phyloP scores from a whole-genome alignment of 2,888 invertebrate genomes.

The Oxyscelio sp. region DNA sequence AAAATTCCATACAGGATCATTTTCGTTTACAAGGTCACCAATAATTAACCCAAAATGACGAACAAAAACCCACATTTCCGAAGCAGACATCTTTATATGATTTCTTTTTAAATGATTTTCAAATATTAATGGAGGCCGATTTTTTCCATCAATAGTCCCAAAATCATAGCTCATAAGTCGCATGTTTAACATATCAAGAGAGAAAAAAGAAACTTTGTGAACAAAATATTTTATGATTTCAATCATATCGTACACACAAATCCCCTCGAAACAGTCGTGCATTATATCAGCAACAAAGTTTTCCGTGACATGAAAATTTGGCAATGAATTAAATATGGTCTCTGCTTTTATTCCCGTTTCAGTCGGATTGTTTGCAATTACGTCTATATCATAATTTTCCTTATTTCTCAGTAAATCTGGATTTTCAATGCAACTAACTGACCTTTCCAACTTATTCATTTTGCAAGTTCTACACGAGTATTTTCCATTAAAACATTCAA shows the following conservation, averaged over 20 bases:
- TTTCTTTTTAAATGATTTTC: constrained; percentile 46
- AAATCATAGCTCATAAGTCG: constrained; percentile 48
- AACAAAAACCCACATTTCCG: constrained; percentile 70
- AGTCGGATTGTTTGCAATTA: constrained; percentile 6
- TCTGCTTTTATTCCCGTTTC: constrained; percentile 31
- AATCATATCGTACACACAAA: constrained; percentile 30
- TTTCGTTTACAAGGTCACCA: constrained; percentile 50
- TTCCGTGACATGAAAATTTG: constrained; percentile 28
- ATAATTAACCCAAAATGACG: constrained; percentile 59
- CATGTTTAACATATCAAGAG: constrained; percentile 21
- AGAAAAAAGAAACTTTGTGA: constrained; percentile 22
- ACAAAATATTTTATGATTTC: constrained; percentile 50
- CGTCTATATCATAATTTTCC: constrained; percentile 25
- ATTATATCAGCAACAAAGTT: constrained; percentile 46
- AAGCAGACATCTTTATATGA: constrained; percentile 58
- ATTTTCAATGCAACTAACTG: constrained; percentile 6
- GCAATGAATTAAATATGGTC: constrained; percentile 19
- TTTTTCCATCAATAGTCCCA: constrained; percentile 35
- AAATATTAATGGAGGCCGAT: constrained; percentile 40
- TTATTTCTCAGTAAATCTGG: constrained; percentile 13
- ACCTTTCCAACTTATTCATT: constrained; percentile 18
- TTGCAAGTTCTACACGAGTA: constrained; percentile 60
- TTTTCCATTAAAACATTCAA: constrained; percentile 63
- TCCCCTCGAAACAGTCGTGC: constrained; percentile 60
- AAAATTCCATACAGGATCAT: constrained; percentile 56